Percentiles rank a stretch among this genome's conserved stretches.
Evolutionary conservation across 2,113 vertebrate genomes (phyloP).

Genomic region (Echinops telfairi): DNA sequence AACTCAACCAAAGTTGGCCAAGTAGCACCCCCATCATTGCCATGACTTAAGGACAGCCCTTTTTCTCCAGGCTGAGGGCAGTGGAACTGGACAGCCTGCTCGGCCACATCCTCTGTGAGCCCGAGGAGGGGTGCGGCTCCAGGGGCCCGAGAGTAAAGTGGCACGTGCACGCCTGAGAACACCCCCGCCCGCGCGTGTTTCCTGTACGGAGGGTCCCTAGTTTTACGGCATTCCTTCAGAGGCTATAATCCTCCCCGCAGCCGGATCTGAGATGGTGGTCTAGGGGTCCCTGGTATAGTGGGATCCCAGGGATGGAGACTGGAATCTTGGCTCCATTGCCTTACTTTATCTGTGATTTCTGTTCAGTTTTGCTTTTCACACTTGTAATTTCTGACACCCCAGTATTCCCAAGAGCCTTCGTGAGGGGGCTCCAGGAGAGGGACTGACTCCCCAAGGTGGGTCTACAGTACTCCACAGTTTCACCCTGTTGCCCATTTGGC

Average conservation of each 20-base stretch:
- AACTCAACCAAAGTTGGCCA: background rate
- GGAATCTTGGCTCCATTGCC: background rate
- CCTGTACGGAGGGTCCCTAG: background rate
- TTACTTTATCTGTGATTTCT: conserved; percentile 29
- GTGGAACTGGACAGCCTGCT: conserved; percentile 29
- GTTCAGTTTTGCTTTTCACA: background rate
- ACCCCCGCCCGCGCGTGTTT: background rate
- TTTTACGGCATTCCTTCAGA: conserved; percentile 54
- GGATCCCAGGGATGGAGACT: background rate
- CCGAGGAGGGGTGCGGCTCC: background rate
- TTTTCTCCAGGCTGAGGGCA: conserved; percentile 5
- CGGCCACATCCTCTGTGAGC: background rate
- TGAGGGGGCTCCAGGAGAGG: background rate
- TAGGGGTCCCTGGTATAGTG: background rate
- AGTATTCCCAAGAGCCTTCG: background rate
- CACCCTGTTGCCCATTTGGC: background rate
- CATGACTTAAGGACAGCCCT: background rate
- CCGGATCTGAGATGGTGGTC: background rate
- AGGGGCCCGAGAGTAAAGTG: background rate
- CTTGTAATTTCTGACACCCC: background rate
- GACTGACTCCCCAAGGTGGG: background rate
- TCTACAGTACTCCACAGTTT: background rate
- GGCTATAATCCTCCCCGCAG: background rate
- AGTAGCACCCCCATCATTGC: background rate
- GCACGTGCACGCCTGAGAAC: background rate